Conservation (phyloP, 2,113 vertebrate species). For the Nyctereutes procyonoides region DNA sequence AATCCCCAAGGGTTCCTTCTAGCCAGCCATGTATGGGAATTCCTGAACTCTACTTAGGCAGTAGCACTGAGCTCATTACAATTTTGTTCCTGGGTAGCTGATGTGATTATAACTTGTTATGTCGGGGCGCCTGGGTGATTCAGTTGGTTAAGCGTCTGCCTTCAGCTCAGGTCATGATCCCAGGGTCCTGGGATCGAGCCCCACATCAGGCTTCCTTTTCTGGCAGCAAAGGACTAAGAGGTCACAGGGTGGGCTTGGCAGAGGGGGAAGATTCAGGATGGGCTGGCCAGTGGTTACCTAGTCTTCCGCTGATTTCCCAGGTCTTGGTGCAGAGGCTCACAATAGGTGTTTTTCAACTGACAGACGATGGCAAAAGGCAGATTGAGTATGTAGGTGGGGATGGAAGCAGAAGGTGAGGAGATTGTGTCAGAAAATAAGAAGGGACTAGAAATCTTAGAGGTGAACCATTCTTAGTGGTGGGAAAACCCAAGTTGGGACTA, state of each 20-base stretch:
- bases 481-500: background rate
- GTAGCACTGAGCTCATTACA: background rate
- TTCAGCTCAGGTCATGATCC: no score
- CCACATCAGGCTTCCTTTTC: no score
- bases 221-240: background rate
- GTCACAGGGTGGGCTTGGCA: background rate
- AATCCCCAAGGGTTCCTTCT: background rate
- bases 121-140: no score
- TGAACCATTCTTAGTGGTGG: background rate
- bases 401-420: background rate
- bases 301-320: background rate
- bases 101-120: background rate
- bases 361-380: background rate
- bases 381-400: background rate
- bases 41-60: background rate
- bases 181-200: no score
- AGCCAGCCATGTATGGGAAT: background rate
- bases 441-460: background rate
- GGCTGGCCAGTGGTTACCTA: background rate
- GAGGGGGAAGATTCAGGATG: background rate
- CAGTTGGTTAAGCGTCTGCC: no score
- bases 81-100: background rate
- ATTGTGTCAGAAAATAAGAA: conserved; percentile 3
- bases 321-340: background rate
- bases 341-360: background rate